phyloP scores from a whole-genome alignment of 2,113 vertebrate genomes.

The Oncorhynchus clarkii region DNA sequence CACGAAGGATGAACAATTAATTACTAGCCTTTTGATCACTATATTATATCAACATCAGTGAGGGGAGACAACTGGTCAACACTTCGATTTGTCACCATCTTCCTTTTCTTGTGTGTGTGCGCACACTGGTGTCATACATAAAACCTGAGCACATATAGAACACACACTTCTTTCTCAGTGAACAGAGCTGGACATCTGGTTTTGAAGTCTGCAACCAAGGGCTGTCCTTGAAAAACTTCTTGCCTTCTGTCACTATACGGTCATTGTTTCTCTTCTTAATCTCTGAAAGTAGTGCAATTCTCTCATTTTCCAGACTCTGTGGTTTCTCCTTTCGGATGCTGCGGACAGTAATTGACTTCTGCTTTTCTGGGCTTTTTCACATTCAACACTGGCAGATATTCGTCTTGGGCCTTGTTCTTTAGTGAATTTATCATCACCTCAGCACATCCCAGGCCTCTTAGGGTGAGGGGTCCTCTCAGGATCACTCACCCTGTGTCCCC shows the following conservation, averaged over 20 bases:
- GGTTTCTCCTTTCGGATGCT: constrained; percentile 17
- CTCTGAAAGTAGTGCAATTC: constrained; percentile 15
- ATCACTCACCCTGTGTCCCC: too few relatives aligned
- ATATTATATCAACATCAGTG: not conserved
- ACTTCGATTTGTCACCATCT: too few relatives aligned
- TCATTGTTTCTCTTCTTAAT: constrained; percentile 28
- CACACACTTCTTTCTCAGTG: constrained; percentile 21
- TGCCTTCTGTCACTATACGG: constrained; percentile 8
- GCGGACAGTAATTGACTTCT: constrained; percentile 24
- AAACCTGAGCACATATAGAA: not conserved
- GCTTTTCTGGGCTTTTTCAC: constrained; percentile 23
- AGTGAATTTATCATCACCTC: constrained; percentile 26
- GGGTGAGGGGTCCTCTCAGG: not conserved
- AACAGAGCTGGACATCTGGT: constrained; percentile 39
- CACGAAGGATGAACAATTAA: too few relatives aligned
- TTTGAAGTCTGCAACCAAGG: constrained; percentile 14
- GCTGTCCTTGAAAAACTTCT: constrained; percentile 23
- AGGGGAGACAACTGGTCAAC: not conserved
- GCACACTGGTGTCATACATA: too few relatives aligned
- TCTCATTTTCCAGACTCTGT: constrained; percentile 19
- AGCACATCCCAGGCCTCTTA: constrained; percentile 4
- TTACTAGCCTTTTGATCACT: too few relatives aligned
- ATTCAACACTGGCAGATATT: not conserved
- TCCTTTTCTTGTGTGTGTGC: too few relatives aligned
- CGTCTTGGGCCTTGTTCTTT: constrained; percentile 18